phyloP scores from a whole-genome alignment of 2,797 vertebrate genomes.

The Pachyuromys duprasi region DNA sequence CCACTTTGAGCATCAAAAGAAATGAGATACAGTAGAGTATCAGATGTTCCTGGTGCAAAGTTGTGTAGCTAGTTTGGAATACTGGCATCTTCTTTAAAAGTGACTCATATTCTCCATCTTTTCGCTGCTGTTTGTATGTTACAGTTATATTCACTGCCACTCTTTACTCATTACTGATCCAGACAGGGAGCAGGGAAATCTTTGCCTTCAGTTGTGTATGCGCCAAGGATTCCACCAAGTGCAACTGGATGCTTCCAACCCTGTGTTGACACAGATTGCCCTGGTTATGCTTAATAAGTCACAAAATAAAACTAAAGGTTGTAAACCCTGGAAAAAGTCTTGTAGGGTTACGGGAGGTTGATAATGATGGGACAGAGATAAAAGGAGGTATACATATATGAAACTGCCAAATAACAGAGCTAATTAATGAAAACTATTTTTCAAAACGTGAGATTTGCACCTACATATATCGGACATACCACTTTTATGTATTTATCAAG shows the following conservation, averaged over 20 bases:
- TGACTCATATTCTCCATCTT: neutral
- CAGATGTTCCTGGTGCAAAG: neutral
- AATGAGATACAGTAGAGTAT: no score
- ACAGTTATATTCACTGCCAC: neutral
- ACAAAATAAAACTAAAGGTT: neutral
- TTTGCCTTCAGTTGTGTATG: neutral
- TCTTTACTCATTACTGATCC: neutral
- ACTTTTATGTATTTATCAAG: neutral
- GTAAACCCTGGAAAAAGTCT: neutral
- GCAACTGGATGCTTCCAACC: no score
- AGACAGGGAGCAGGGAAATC: neutral
- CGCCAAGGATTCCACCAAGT: neutral
- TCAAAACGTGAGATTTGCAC: neutral
- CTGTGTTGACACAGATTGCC: neutral
- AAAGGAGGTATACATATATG: neutral
- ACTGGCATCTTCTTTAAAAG: neutral
- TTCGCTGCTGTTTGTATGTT: neutral
- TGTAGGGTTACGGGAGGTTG: neutral
- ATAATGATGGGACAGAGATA: neutral
- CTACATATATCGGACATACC: neutral
- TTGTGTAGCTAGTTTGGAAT: neutral
- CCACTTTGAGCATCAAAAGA: neutral
- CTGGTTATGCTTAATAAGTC: neutral
- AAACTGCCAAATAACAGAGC: neutral
- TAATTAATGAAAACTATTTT: neutral